Evolutionary conservation across 2,888 invertebrate genomes (phyloP).

Genomic region (Augochlorella aurata): DNA sequence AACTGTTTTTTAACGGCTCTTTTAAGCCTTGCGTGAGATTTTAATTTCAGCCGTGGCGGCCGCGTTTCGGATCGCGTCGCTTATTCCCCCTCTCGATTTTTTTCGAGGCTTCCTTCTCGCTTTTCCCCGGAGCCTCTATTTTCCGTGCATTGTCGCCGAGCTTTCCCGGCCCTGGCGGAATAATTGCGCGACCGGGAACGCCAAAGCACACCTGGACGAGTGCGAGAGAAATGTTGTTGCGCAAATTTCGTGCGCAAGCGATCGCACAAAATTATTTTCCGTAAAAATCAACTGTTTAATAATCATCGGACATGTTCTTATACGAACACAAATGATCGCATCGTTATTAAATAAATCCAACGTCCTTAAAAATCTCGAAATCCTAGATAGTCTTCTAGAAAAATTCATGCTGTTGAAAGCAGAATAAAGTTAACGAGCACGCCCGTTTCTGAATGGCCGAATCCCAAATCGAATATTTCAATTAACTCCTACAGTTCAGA

Average conservation of each 20-base stretch:
- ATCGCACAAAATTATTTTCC: not conserved
- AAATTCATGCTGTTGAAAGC: too few species aligned
- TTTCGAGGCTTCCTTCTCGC: not conserved
- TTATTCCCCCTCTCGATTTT: not conserved
- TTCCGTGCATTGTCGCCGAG: conserved; percentile 27
- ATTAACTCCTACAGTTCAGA: too few species aligned
- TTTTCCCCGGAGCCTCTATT: not conserved
- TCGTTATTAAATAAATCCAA: too few species aligned
- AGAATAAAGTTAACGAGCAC: too few species aligned
- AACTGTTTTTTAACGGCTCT: conserved; percentile 40
- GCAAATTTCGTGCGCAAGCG: not conserved
- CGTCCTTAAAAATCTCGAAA: too few species aligned
- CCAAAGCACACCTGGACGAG: not conserved
- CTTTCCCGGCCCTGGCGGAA: conserved; percentile 1
- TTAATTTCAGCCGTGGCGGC: conserved; percentile 50
- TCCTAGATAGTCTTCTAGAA: too few species aligned
- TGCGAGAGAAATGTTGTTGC: not conserved
- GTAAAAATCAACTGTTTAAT: too few species aligned
- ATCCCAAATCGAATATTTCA: too few species aligned
- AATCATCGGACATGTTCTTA: too few species aligned
- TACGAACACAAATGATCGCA: too few species aligned
- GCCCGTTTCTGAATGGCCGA: too few species aligned
- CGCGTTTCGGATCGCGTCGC: conserved; percentile 13
- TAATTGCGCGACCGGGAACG: conserved; percentile 18
- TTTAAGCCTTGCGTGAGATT: conserved; percentile 60